A percentile compares a stretch with the other conserved stretches of the same genome.
phyloP scores from a whole-genome alignment of 2,888 invertebrate species.

The Meiosimyza platycephala region DNA sequence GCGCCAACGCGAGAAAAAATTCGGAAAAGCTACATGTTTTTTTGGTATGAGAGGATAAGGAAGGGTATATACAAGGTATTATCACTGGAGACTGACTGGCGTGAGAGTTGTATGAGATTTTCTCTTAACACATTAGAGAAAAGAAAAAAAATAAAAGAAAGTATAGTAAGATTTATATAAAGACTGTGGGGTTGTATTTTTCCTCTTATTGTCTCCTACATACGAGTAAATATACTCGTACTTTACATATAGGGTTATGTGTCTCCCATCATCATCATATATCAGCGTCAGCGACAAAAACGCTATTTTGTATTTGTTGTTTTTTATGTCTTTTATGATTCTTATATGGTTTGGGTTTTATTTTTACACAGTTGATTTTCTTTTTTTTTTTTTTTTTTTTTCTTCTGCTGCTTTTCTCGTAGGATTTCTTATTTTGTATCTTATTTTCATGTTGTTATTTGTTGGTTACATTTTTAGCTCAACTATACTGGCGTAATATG shows the following conservation, averaged over 20 bases:
- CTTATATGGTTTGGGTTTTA: no score
- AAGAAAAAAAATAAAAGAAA: neutral
- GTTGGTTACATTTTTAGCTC: neutral
- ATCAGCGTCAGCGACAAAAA: neutral
- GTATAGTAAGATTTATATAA: neutral
- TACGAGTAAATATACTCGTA: no score
- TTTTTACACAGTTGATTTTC: no score
- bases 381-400: no score
- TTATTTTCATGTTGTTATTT: no score
- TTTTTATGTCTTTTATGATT: no score
- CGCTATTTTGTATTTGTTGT: no score
- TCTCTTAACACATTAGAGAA: neutral
- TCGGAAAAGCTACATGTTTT: neutral
- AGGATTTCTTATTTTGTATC: no score
- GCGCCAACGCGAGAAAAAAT: slow-evolving; percentile 30
- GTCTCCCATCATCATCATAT: neutral
- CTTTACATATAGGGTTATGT: neutral
- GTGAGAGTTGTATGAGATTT: neutral
- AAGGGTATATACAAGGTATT: no score
- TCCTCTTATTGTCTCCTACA: neutral
- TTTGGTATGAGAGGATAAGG: no score
- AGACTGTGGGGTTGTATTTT: neutral
- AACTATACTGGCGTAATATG: neutral
- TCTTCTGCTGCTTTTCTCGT: no score
- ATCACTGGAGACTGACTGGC: neutral